phyloP scores from a whole-genome alignment of 2,888 invertebrate species.

The Cantharis rufa region DNA sequence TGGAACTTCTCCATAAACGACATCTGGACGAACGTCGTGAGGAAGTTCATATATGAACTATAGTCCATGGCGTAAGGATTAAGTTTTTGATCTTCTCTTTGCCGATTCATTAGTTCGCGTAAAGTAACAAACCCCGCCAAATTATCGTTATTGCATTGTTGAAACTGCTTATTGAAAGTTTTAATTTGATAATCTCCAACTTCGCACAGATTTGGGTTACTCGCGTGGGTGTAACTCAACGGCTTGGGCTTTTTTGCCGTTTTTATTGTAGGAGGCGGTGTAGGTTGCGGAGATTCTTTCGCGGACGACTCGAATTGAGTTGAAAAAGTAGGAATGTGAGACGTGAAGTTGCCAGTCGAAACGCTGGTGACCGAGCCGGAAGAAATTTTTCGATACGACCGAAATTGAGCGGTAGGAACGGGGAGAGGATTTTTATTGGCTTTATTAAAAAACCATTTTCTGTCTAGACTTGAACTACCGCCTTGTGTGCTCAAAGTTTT shows the following conservation, averaged over 20 bases:
- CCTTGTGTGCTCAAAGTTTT: constrained; percentile 55
- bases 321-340: constrained; percentile 52
- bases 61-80: constrained; percentile 45
- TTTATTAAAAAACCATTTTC: constrained; percentile 68
- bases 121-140: constrained; percentile 73
- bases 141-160: constrained; percentile 60
- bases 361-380: constrained; percentile 48
- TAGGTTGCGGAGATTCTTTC: constrained; percentile 2
- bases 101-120: constrained; percentile 79
- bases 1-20: constrained; percentile 59
- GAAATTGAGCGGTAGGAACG: constrained; percentile 78
- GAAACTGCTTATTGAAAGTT: constrained; percentile 48
- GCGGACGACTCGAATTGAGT: constrained; percentile 37
- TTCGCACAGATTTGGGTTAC: constrained; percentile 73
- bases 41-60: no score
- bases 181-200: constrained; percentile 54
- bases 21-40: constrained; percentile 59
- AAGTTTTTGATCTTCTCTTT: constrained; percentile 70
- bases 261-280: constrained; percentile 8
- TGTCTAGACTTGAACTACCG: constrained; percentile 69
- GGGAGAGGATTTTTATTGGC: constrained; percentile 64
- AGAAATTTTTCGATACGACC: constrained; percentile 71
- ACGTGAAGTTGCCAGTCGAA: constrained; percentile 54
- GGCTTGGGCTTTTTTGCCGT: constrained; percentile 53
- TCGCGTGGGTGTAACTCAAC: constrained; percentile 69